phyloP scores from a whole-genome alignment of 2,113 vertebrate genomes.

The Barbus barbus region DNA sequence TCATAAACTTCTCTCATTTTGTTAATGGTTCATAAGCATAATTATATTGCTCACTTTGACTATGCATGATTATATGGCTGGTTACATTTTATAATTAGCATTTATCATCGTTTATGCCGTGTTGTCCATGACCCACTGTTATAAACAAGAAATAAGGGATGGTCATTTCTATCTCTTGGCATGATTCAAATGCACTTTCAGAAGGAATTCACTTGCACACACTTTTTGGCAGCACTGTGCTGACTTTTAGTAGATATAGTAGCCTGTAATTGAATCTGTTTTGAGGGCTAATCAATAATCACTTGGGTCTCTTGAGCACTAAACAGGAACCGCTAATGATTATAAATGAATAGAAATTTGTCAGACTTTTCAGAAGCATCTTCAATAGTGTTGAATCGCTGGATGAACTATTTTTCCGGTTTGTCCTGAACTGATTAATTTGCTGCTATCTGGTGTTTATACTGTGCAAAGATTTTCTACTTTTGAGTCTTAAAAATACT shows the following conservation, averaged over 20 bases:
- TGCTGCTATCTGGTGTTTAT: constrained; percentile 33
- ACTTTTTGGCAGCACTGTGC: neutral
- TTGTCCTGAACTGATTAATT: constrained; percentile 27
- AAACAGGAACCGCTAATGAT: constrained; percentile 17
- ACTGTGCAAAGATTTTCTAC: neutral
- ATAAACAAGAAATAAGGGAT: neutral
- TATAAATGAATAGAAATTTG: constrained; percentile 34
- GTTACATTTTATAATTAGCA: neutral
- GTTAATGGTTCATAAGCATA: neutral
- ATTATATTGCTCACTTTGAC: neutral
- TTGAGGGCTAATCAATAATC: constrained; percentile 32
- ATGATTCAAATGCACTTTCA: neutral
- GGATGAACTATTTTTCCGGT: neutral
- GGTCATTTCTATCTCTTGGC: neutral
- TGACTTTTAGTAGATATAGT: constrained; percentile 6
- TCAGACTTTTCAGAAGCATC: neutral
- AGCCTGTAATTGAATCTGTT: constrained; percentile 24
- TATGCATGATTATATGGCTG: neutral
- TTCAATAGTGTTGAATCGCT: neutral
- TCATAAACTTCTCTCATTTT: neutral
- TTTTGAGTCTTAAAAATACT: constrained; percentile 36
- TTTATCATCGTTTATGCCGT: neutral
- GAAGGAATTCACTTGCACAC: neutral
- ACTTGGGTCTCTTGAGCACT: constrained; percentile 4
- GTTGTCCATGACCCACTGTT: neutral